A percentile compares a stretch with the other conserved stretches of the same genome.
Evolutionary conservation across 30 jellyfish, hydroid and myxozoan species (phyloP).

Genomic region (Turritopsis rubra): DNA sequence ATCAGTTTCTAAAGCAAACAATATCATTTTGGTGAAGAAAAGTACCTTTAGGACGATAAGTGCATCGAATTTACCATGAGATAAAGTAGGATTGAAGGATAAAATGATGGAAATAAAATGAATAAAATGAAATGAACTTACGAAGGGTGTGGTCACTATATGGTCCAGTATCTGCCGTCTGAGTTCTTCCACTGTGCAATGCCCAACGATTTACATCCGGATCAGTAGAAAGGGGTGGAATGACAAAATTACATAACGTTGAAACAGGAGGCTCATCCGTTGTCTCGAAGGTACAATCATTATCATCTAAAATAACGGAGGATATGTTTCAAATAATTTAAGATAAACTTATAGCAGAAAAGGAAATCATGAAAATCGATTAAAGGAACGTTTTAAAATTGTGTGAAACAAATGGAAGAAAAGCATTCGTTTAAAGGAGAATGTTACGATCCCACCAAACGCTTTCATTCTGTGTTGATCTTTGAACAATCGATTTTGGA

Average conservation of each 20-base stretch:
- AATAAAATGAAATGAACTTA: neutral
- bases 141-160: constrained; percentile 9
- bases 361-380: too few relatives aligned
- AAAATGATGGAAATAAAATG: too few relatives aligned
- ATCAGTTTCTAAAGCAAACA: neutral
- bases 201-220: neutral
- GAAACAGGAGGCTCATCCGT: neutral
- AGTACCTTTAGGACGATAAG: too few relatives aligned
- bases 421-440: too few relatives aligned
- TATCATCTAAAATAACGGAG: neutral
- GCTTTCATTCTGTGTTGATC: too few relatives aligned
- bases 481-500: too few relatives aligned
- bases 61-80: neutral
- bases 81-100: too few relatives aligned
- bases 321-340: neutral
- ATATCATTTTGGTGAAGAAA: too few relatives aligned
- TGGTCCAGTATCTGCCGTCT: neutral
- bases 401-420: too few relatives aligned
- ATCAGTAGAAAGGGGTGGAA: neutral
- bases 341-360: too few relatives aligned
- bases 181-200: neutral
- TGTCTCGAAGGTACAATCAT: constrained; percentile 1
- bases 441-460: too few relatives aligned
- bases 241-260: neutral
- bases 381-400: too few relatives aligned